phyloP scores from a whole-genome alignment of 2,113 vertebrate genomes.

The Paramormyrops kingsleyae region DNA sequence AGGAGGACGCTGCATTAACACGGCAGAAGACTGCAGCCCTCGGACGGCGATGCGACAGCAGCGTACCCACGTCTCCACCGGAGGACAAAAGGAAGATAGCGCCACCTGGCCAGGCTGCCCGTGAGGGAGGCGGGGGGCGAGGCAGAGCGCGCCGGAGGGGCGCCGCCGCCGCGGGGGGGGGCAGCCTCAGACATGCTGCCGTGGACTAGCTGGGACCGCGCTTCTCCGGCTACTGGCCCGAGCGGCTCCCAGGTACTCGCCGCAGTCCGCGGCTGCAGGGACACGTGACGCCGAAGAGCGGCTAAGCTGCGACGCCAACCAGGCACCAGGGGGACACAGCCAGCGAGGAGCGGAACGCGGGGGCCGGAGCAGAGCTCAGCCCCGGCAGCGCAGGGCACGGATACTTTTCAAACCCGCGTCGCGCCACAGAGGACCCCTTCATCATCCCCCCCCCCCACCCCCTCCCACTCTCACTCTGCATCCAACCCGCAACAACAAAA shows the following conservation, averaged over 20 bases:
- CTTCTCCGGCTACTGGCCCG: constrained; percentile 29
- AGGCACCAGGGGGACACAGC: neutral
- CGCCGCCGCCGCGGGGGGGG: constrained; percentile 53
- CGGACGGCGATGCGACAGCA: constrained; percentile 88
- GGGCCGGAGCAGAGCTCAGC: neutral
- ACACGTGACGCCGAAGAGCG: neutral
- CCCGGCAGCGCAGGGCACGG: neutral
- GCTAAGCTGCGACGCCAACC: neutral
- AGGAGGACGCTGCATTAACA: constrained; percentile 69
- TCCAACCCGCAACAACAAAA: neutral
- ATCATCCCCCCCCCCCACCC: neutral
- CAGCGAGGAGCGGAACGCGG: neutral
- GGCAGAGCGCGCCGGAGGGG: constrained; percentile 51
- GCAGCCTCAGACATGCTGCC: constrained; percentile 52
- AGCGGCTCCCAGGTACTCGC: neutral
- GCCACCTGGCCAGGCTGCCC: constrained; percentile 72
- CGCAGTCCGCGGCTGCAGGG: neutral
- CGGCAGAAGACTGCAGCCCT: constrained; percentile 81
- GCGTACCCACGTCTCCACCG: constrained; percentile 84
- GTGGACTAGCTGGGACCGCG: constrained; percentile 52
- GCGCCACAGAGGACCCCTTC: neutral
- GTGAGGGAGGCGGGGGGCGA: constrained; percentile 60
- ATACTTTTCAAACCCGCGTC: constrained; percentile 10
- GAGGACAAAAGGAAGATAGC: constrained; percentile 92
- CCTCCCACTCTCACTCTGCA: neutral